These are phyloP conservation scores for Bicyclus anynana DNA, from an alignment of 1,140 invertebrate genomes.

Conservation along the genomic window DNA sequence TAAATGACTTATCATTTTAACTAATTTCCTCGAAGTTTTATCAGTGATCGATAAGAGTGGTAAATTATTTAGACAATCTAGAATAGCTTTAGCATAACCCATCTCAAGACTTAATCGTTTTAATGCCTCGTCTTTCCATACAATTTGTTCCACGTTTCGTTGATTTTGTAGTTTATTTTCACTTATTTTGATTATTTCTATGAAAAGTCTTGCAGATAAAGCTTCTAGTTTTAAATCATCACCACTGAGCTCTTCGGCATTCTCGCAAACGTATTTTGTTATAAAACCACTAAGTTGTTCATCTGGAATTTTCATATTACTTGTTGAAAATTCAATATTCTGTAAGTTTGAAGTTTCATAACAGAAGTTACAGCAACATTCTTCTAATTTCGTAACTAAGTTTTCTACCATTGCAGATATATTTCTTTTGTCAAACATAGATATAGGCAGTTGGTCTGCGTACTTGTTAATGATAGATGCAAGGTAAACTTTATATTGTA, in stretches of 20 bases:
- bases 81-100: slow-evolving; percentile 37
- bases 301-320: neutral
- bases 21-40: slow-evolving; percentile 13
- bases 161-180: neutral
- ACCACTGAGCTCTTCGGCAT: slow-evolving; percentile 28
- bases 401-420: slow-evolving; percentile 21
- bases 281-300: slow-evolving; percentile 32
- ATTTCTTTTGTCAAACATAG: slow-evolving; percentile 18
- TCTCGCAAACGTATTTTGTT: slow-evolving; percentile 29
- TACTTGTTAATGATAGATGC: slow-evolving; percentile 19
- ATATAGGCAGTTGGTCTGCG: slow-evolving; percentile 24
- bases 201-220: slow-evolving; percentile 27
- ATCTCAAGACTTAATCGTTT: slow-evolving; percentile 29
- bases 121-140: slow-evolving; percentile 21
- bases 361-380: neutral
- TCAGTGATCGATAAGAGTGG: slow-evolving; percentile 27
- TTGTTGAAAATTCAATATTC: neutral
- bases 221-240: slow-evolving; percentile 37
- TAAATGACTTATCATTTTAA: slow-evolving; percentile 35
- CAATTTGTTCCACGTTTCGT: neutral
- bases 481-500: slow-evolving; percentile 18
- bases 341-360: neutral
- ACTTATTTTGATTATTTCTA: slow-evolving; percentile 35
- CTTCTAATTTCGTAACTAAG: slow-evolving; percentile 26
- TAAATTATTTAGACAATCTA: slow-evolving; percentile 42